Base-by-base conservation (phyloP, 2,888 invertebrate species). In the Nesidiocoris tenuis region DNA sequence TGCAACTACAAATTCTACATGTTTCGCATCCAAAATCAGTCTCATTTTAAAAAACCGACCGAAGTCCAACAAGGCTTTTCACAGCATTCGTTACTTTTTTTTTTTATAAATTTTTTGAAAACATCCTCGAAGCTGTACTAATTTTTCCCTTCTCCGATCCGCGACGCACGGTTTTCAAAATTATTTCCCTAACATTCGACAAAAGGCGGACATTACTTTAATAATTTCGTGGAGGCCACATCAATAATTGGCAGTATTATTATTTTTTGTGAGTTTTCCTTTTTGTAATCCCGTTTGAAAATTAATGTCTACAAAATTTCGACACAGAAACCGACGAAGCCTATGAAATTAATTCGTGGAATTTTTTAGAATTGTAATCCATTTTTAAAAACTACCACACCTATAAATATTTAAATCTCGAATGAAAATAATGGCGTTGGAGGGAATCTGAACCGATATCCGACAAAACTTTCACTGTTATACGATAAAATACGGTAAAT, bases 11-110 rank as follows among this genome's bases (percentile, higher is more conserved):
- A 78, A 76, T 74, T 76, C 68, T 76, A 74, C 61, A 74, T 71
- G 67, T 78, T 76, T 77, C 64, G 77, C 77, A 76, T 77, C 77
- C 77, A 74, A 78, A 79, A 78, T 79, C 79, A 79, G 79, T 79
- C 79, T 79, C 77, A 77, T 77, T 67, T 75, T 3, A 39, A 39
- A 39, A 39, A 39, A 72, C 76, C 77, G 78, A 78, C 77, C 76
- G 76, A 63, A 74, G 74, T 71, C 77, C 75, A 17, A 61, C 77
- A 77, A 78, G 79, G 79, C 79, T 79, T 78, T 76, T 79, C 79
- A 79, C 79, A 79, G 79, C 79, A 59, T 76, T 72, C 77, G 78
- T 78, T 78, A 72, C 72, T 3, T 63, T 61, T 64, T 67, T 61
- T 61, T 72, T 72, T 54, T n/a, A n/a, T n/a, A n/a, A n/a, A n/a